Percentiles rank a stretch among this genome's conserved stretches.
Evolutionary conservation across 2,888 invertebrate genomes (phyloP).

Genomic region (Halictus quadricinctus): DNA sequence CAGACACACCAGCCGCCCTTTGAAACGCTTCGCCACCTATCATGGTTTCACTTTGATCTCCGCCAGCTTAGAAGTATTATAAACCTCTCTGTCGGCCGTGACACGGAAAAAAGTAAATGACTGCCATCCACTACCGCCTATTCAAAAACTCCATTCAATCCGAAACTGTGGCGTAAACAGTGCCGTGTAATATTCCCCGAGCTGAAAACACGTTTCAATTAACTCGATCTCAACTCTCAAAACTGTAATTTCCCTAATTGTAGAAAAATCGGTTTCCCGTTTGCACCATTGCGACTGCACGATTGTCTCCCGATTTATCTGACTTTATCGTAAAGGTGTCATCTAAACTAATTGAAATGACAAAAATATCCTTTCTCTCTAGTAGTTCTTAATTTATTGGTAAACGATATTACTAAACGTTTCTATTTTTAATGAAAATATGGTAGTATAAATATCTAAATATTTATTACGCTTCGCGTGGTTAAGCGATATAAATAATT

Average conservation of each 20-base stretch:
- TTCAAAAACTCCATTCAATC: neutral
- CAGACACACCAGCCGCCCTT: neutral
- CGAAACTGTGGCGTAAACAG: neutral
- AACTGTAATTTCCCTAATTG: neutral
- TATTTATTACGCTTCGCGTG: no score
- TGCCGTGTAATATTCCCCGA: neutral
- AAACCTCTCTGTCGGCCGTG: conserved; percentile 4
- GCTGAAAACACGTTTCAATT: neutral
- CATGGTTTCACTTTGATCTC: conserved; percentile 15
- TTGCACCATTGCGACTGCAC: neutral
- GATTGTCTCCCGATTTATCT: neutral
- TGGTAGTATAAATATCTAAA: no score
- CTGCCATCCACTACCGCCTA: neutral
- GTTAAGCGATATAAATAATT: no score
- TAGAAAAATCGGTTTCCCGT: neutral
- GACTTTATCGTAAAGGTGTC: neutral
- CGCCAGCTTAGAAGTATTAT: neutral
- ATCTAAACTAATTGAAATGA: no score
- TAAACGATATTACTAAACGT: no score
- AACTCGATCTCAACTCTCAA: neutral
- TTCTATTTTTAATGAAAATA: no score
- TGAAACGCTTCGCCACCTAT: neutral
- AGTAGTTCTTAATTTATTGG: no score
- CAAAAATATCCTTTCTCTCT: no score
- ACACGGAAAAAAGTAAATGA: neutral